A percentile compares a stretch with the other conserved stretches of the same genome.
phyloP scores from a whole-genome alignment of 2,888 invertebrate genomes.

The Alitta virens region DNA sequence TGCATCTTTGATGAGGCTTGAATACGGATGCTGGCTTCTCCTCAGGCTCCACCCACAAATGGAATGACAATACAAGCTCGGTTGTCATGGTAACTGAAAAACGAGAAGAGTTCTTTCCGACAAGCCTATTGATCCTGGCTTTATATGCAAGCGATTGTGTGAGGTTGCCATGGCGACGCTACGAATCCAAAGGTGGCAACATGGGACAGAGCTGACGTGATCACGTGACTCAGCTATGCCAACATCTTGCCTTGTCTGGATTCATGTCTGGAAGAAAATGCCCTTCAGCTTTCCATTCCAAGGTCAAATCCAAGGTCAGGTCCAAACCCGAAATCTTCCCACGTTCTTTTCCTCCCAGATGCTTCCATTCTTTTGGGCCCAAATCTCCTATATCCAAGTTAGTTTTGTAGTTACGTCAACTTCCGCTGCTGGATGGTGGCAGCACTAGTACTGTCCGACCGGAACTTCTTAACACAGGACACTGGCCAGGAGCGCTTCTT shows the following conservation, averaged over 20 bases:
- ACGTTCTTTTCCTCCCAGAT: too few relatives aligned
- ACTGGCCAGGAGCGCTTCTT: too few relatives aligned
- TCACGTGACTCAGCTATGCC: conserved; percentile 55
- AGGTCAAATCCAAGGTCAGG: too few relatives aligned
- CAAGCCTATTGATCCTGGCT: conserved; percentile 1
- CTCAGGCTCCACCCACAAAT: neutral
- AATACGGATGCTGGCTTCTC: neutral
- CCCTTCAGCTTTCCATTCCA: neutral
- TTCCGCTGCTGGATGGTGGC: too few relatives aligned
- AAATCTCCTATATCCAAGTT: too few relatives aligned
- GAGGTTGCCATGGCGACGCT: conserved; percentile 5
- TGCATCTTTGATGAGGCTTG: too few relatives aligned
- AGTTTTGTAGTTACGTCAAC: too few relatives aligned
- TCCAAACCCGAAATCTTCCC: too few relatives aligned
- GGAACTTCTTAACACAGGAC: too few relatives aligned
- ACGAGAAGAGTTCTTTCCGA: neutral
- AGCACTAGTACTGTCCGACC: too few relatives aligned
- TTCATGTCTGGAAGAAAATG: conserved; percentile 24
- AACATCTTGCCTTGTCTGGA: conserved; percentile 58
- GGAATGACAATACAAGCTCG: too few relatives aligned
- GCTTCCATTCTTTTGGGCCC: too few relatives aligned
- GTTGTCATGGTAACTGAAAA: neutral
- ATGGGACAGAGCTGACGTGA: conserved; percentile 56
- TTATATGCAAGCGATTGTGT: neutral
- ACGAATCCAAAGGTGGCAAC: conserved; percentile 48